Base-by-base conservation (phyloP, 2,888 invertebrate genomes). In the Actias luna region DNA sequence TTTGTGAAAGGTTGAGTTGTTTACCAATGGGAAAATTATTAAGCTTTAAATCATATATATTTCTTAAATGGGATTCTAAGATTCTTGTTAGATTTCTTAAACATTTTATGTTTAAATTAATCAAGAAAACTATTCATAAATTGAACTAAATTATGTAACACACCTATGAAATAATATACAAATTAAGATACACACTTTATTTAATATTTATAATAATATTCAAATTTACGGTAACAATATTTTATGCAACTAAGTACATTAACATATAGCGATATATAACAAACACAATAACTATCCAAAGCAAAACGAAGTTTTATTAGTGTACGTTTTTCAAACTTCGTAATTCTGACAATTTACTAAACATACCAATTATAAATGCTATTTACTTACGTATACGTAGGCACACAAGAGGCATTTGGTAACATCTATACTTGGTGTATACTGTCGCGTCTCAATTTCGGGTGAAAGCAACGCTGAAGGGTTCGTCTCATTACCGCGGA, bases 1-100 rank as follows among this genome's bases (percentile, higher is more conserved):
- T 91, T 91, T 89, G 89, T 87, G 82, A 89, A 86, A 90, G 88
- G 86, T 88, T 85, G 83, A 83, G 79, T 79, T 84, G 83, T 87
- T 86, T 82, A 77, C 78, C 78, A 75, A 84, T 83, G 82, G 77
- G 79, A 84, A 42, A 42, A 85, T 83, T 87, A 84, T 87, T 83
- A 81, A 77, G 77, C 75, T 73, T 79, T 81, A 69, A 70, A 46
- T 46, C 46, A 46, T 22, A 7, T n/a, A n/a, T 46, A 12, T 46
- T 70, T 69, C 65, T 35, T 62, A 67, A 46, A 55, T 65, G 63
- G 66, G 65, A 69, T 70, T 72, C 67, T 73, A 61, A 22, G 64
- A 62, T 71, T 73, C 72, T 73, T 72, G 71, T 77, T 77, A 67
- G 74, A 71, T 74, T 69, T 59, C 65, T 55, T 42, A n/a, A n/a